Percentiles rank a stretch among this genome's conserved stretches.
Conservation (phyloP, 2,113 vertebrate genomes). For the Psilopsiagon aurifrons region DNA sequence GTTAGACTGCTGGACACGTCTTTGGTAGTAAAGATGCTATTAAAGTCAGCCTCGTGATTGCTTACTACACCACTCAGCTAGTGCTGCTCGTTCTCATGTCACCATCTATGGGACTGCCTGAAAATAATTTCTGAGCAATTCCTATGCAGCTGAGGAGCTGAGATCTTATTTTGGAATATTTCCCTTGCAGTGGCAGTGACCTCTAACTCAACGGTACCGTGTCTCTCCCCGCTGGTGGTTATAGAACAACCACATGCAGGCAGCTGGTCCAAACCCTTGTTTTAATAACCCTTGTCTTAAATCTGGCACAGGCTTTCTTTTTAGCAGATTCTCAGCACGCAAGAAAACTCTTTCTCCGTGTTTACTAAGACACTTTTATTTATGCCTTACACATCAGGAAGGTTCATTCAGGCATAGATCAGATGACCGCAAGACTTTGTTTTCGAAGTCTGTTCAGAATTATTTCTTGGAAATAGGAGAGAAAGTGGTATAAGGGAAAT, state of each 20-base stretch:
- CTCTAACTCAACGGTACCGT: fast-evolving
- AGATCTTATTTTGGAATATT: neutral
- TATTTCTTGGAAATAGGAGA: slow-evolving; percentile 28
- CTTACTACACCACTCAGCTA: neutral
- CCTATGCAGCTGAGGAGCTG: neutral
- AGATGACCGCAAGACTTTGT: slow-evolving; percentile 41
- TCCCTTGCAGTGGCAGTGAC: neutral
- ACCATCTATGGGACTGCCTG: neutral
- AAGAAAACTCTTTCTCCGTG: neutral
- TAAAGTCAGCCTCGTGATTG: neutral
- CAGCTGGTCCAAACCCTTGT: neutral
- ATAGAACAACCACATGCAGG: neutral
- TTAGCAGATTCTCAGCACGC: neutral
- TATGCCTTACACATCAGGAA: neutral
- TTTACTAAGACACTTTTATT: slow-evolving; percentile 32
- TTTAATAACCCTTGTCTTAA: neutral
- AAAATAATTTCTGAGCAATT: slow-evolving; percentile 5
- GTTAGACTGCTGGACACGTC: neutral
- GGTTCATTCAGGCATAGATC: slow-evolving; percentile 10
- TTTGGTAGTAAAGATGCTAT: neutral
- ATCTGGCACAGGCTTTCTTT: neutral
- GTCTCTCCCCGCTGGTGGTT: neutral
- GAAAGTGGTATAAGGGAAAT: slow-evolving; percentile 9
- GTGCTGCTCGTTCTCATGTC: neutral
- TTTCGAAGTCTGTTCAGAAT: slow-evolving; percentile 40